A percentile compares a stretch with the other conserved stretches of the same genome.
phyloP scores from a whole-genome alignment of 2,888 invertebrate genomes.

The Villa cingulata region DNA sequence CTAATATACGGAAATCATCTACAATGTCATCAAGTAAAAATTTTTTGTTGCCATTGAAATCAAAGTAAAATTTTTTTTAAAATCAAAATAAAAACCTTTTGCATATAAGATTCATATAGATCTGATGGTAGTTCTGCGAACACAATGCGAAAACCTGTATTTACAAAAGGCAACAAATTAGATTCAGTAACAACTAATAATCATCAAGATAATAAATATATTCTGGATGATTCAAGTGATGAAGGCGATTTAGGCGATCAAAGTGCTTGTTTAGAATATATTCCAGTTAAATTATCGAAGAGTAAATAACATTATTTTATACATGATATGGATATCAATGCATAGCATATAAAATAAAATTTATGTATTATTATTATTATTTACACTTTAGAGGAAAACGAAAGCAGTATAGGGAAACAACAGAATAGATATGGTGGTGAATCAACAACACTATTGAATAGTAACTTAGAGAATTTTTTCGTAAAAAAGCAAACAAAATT shows the following conservation, averaged over 20 bases:
- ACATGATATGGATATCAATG: too few relatives aligned
- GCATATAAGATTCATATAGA: conserved; percentile 1
- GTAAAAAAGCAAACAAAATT: conserved; percentile 24
- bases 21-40: neutral
- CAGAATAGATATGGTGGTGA: conserved; percentile 5
- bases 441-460: conserved; percentile 27
- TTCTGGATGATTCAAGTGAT: conserved; percentile 26
- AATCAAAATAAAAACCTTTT: neutral
- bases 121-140: conserved; percentile 19
- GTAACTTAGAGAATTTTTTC: conserved; percentile 24
- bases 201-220: conserved; percentile 15
- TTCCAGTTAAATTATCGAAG: conserved; percentile 29
- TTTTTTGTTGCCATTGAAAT: neutral
- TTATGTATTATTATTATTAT: neutral
- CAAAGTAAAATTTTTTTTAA: neutral
- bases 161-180: conserved; percentile 23
- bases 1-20: conserved; percentile 17
- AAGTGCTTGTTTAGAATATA: conserved; percentile 25
- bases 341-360: too few relatives aligned
- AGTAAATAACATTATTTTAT: conserved; percentile 18
- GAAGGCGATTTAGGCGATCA: conserved; percentile 23
- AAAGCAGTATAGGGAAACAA: neutral
- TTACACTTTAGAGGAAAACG: neutral
- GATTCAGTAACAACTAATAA: conserved; percentile 23
- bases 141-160: conserved; percentile 22